Conservation (phyloP, 2,888 invertebrate genomes). For the Smittia aterrima region DNA sequence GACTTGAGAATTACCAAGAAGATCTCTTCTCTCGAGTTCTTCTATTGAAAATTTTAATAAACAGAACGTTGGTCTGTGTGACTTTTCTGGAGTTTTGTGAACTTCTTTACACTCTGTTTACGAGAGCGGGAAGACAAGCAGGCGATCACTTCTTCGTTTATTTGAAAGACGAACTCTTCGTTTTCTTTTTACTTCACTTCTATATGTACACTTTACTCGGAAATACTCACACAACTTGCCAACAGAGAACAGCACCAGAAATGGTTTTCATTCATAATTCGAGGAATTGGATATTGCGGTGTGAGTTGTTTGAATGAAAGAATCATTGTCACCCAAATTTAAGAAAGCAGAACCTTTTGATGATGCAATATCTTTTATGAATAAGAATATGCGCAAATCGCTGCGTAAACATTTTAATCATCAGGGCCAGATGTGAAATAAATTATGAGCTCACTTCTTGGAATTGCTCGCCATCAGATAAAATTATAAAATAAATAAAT, state of each 20-base stretch:
- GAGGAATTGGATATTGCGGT: neutral
- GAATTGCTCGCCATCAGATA: too few relatives aligned
- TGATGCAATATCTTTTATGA: slow-evolving; percentile 7
- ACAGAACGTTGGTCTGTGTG: neutral
- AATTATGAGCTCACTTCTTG: too few relatives aligned
- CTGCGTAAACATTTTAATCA: too few relatives aligned
- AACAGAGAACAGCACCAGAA: too few relatives aligned
- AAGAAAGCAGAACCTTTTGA: neutral
- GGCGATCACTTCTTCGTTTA: neutral
- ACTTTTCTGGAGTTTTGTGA: neutral
- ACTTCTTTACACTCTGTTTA: neutral
- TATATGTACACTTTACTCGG: too few relatives aligned
- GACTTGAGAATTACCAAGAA: neutral
- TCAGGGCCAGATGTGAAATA: too few relatives aligned
- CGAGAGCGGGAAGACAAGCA: neutral
- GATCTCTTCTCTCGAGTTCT: neutral
- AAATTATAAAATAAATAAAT: too few relatives aligned
- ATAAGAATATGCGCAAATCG: neutral
- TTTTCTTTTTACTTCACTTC: too few relatives aligned
- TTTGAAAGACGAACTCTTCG: neutral
- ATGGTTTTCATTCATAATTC: slow-evolving; percentile 26
- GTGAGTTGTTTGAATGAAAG: neutral
- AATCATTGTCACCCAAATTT: slow-evolving; percentile 10
- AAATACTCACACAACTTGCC: too few relatives aligned
- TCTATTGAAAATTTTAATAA: slow-evolving; percentile 6